Base-by-base conservation (phyloP, 2,797 vertebrate genomes). In the Menidia menidia region DNA sequence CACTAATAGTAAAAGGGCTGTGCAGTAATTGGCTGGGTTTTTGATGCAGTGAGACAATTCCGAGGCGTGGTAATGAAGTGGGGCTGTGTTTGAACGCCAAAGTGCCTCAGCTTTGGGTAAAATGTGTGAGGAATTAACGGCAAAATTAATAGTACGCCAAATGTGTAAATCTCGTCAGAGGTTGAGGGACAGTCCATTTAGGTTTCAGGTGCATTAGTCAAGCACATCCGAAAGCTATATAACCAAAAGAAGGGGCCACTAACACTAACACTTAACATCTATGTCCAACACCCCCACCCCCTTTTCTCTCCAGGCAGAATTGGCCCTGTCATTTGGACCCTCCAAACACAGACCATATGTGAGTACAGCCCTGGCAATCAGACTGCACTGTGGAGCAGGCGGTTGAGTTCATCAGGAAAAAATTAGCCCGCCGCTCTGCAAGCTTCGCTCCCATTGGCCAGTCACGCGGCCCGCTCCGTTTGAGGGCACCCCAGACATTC, bases 401-500 rank as follows among this genome's bases (percentile, higher is more conserved):
- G 90, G 93, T 92, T 92, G 93, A 92, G 93, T 94, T 95, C 94
- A 95, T 95, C 93, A 94, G 94, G 94, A 94, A 95, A 93, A 94
- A 94, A 95, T 95, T 95, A 95, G 92, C 92, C 91, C 77, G 81
- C 88, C 88, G 86, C 92, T 93, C 89, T 74, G 79, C 86, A 79
- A 84, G 86, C 84, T 69, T 79, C 85, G 41, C 87, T 94, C 93
- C 84, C 68, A 95, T 95, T 95, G 94, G 94, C 90, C 87, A 81
- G 85, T 85, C 82, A 84, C 61, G 81, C 79, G 81, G 90, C 89
- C 93, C 78, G 88, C 93, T 93, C 89, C 53, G 91, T 94, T 95
- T 94, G 93, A 95, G 94, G 94, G 94, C 94, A 95, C 94, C 94
- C 94, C 94, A 95, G 94, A 95, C 94, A 95, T 95, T 95, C 94